A percentile compares a stretch with the other conserved stretches of the same genome.
Evolutionary conservation across 2,797 vertebrate genomes (phyloP).

Genomic region (Mormyrus hasselquistii): DNA sequence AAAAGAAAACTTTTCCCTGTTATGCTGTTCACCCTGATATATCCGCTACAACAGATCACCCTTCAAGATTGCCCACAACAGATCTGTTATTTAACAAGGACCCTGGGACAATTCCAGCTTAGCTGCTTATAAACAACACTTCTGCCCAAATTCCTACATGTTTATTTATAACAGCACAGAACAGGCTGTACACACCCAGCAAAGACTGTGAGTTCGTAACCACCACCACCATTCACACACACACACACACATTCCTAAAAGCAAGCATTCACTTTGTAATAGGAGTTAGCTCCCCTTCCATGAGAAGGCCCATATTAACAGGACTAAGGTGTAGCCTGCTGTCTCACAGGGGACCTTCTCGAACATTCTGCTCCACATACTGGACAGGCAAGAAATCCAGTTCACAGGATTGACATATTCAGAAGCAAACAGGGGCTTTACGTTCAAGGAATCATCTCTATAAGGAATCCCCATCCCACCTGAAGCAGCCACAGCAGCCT

Average conservation of each 20-base stretch:
- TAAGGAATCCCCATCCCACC: not conserved
- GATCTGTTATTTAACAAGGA: not conserved
- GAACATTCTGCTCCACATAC: not conserved
- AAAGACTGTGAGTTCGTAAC: not conserved
- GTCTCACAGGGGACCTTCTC: not conserved
- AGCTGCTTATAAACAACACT: not conserved
- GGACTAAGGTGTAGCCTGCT: not conserved
- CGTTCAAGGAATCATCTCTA: not conserved
- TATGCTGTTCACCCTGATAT: not conserved
- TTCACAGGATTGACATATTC: not conserved
- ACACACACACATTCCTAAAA: not conserved
- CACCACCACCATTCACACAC: not conserved
- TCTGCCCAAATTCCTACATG: not conserved
- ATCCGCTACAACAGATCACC: not conserved
- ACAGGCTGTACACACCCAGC: conserved; percentile 1
- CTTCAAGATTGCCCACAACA: not conserved
- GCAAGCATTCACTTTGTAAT: not conserved
- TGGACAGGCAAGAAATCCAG: not conserved
- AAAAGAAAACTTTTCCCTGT: not conserved
- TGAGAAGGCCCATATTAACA: not conserved
- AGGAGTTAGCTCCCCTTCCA: not conserved
- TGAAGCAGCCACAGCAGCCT: not conserved
- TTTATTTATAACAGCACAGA: not conserved
- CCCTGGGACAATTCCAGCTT: not conserved
- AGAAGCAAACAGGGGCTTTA: not conserved